Percentiles rank a stretch among this genome's conserved stretches.
phyloP scores from a whole-genome alignment of 2,113 vertebrate genomes.

The Dipodomys spectabilis region DNA sequence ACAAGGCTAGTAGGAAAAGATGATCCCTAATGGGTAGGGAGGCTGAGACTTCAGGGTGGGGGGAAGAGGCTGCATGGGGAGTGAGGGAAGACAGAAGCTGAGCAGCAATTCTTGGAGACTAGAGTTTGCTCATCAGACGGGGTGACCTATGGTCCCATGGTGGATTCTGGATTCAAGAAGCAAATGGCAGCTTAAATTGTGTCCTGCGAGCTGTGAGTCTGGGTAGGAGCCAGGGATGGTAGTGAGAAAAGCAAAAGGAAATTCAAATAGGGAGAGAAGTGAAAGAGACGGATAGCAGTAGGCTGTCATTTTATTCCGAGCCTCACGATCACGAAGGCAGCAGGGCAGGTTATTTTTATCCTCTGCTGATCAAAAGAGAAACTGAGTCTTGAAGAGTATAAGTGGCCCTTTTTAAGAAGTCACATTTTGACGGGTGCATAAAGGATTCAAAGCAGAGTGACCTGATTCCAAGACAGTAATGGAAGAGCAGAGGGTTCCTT shows the following conservation, averaged over 20 bases:
- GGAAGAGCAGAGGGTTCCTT: neutral
- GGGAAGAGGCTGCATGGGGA: neutral
- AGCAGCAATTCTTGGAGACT: neutral
- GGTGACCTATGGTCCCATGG: neutral
- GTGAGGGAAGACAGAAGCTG: neutral
- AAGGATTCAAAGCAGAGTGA: slow-evolving; percentile 52
- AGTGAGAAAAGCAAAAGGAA: neutral
- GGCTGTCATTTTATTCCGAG: slow-evolving; percentile 3
- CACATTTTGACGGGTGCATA: neutral
- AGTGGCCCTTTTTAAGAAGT: neutral
- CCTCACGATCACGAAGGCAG: neutral
- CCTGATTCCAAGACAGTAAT: slow-evolving; percentile 64
- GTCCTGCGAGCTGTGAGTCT: neutral
- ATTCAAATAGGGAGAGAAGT: neutral
- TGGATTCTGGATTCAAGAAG: neutral
- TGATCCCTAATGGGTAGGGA: neutral
- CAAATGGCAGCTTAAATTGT: neutral
- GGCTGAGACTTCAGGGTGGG: neutral
- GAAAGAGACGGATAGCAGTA: neutral
- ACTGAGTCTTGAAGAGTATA: neutral
- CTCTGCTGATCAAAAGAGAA: slow-evolving; percentile 27
- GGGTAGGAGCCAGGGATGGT: neutral
- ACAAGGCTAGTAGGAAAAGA: neutral
- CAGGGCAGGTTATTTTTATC: neutral
- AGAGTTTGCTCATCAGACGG: neutral